Conservation (phyloP, 37 sponge, comb jelly and placozoan genomes). For the Bolinopsis microptera region DNA sequence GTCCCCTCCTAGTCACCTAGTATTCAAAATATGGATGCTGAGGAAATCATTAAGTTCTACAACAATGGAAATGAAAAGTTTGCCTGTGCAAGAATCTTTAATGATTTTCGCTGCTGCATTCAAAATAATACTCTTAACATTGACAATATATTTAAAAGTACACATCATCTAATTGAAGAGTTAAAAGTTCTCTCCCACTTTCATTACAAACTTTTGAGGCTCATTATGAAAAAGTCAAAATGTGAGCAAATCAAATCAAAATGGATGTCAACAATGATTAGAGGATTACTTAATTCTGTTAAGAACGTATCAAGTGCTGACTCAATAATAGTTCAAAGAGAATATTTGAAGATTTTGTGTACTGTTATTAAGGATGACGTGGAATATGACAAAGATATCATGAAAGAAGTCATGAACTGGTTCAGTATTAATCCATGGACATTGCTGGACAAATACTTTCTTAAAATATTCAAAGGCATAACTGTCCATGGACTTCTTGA, state of each 20-base stretch:
- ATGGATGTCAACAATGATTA: background rate
- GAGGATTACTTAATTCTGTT: background rate
- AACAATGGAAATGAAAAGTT: background rate
- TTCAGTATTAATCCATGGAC: background rate
- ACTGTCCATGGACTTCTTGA: background rate
- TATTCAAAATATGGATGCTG: background rate
- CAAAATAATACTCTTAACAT: background rate
- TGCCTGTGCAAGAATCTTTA: background rate
- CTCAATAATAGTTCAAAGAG: background rate
- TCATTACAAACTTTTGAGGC: background rate
- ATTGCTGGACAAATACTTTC: background rate
- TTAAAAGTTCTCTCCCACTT: background rate
- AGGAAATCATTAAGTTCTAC: background rate
- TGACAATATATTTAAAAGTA: background rate
- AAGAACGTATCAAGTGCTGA: background rate
- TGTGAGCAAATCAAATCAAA: background rate
- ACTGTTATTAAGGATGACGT: background rate
- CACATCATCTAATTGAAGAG: background rate
- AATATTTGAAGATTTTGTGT: background rate
- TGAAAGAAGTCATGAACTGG: background rate
- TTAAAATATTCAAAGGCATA: background rate
- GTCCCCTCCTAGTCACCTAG: no score
- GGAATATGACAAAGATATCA: background rate
- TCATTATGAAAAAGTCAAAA: background rate
- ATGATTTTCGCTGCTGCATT: background rate